Conservation (phyloP, 2,113 vertebrate genomes). For the Carassius auratus region DNA sequence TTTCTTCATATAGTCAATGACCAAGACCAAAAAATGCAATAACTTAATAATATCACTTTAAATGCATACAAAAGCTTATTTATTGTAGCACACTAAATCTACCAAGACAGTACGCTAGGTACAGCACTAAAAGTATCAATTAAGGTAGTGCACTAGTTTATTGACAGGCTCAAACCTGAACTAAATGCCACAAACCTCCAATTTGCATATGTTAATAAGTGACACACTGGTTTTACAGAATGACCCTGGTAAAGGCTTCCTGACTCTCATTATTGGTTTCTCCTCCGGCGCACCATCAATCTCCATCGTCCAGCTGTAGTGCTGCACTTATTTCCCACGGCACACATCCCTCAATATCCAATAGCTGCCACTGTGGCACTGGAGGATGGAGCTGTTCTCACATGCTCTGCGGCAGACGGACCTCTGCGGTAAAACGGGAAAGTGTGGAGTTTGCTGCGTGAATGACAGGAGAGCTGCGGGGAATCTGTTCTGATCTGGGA, state of each 20-base stretch:
- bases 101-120: too few species aligned
- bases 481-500: slow-evolving; percentile 37
- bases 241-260: slow-evolving; percentile 44
- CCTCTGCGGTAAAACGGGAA: neutral
- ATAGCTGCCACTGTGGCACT: slow-evolving; percentile 61
- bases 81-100: too few species aligned
- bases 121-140: neutral
- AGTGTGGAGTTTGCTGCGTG: neutral
- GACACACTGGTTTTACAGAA: neutral
- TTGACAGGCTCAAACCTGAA: neutral
- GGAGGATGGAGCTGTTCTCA: slow-evolving; percentile 54
- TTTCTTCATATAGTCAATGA: too few species aligned
- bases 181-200: neutral
- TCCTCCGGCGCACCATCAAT: slow-evolving; percentile 54
- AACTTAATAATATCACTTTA: too few species aligned
- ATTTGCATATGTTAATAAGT: neutral
- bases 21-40: too few species aligned
- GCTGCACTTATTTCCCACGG: slow-evolving; percentile 73
- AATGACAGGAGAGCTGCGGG: slow-evolving; percentile 6
- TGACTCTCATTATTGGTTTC: slow-evolving; percentile 65
- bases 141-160: neutral
- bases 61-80: too few species aligned
- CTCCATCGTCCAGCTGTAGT: slow-evolving; percentile 62
- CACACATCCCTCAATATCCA: slow-evolving; percentile 75
- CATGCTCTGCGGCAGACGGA: neutral